Base-by-base conservation (phyloP, 2,113 vertebrate species). In the Fulica atra region DNA sequence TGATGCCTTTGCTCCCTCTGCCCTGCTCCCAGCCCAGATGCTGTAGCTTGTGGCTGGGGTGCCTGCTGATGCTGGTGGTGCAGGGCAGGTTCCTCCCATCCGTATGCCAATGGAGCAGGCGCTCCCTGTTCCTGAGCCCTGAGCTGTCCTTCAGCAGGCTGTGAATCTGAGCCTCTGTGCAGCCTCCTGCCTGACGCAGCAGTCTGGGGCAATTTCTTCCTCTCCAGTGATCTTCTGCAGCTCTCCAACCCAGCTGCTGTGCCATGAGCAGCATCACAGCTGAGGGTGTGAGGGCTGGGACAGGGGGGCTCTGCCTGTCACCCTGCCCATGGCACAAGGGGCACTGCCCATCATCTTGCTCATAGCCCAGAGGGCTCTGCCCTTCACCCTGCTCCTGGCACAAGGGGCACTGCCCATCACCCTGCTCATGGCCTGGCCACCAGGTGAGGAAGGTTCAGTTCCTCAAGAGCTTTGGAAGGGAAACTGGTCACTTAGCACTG, bases 361-460 rank as follows among this genome's bases (percentile, higher is more conserved):
- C 1, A 3, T 3, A 0, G 56, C n/a, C 59, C 11, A 5, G 4
- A 13, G 51, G 25, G 51, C 25, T 53, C 51, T 53, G 51, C 51
- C 8, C 21, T 11, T 50, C 50, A 24, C 50, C 50, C 50, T 24
- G 21, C 20, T 20, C 48, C 16, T 46, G 46, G 46, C 46, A 46
- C 46, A 23, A 17, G 46, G 20, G 46, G 19, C 18, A 20, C 46
- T 48, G 46, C 46, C 18, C 24, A 25, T 51, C 25, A 8, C 25
- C 50, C 25, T 51, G 50, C 50, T 25, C 13, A 5, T 48, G 48
- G 48, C 48, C 51, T 28, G 51, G 31, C 42, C 16, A 63, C 53
- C 56, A 7, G 4, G 0, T 0, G 0, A 17, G 33, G 26, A 16
- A 3, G 3, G 19, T 19, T 42, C 46, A 9, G 17, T 31, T 33